Percentiles rank a stretch among this genome's conserved stretches.
Conservation (phyloP, 2,888 invertebrate genomes). For the Cancer borealis region DNA sequence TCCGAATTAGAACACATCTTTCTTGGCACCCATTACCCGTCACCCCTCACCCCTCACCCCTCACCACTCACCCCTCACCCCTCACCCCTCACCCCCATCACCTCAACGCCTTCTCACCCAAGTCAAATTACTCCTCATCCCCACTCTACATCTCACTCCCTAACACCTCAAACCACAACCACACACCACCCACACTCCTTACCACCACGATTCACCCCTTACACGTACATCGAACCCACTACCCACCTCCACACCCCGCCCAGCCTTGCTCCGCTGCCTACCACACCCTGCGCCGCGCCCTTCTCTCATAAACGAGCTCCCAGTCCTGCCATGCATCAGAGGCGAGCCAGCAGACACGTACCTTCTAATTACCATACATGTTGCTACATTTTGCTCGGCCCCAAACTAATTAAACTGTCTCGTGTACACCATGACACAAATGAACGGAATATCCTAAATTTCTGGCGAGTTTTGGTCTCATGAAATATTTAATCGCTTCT, state of each 20-base stretch:
- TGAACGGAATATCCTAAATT: conserved; percentile 20
- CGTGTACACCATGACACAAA: conserved; percentile 6
- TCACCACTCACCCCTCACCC: neutral
- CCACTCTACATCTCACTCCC: neutral
- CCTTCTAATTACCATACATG: conserved; percentile 20
- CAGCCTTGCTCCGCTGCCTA: neutral
- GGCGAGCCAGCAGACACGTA: neutral
- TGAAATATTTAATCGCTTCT: conserved; percentile 20
- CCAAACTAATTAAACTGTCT: conserved; percentile 20
- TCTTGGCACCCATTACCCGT: neutral
- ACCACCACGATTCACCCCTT: neutral
- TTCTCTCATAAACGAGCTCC: neutral
- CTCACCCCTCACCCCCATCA: neutral
- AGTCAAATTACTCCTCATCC: neutral
- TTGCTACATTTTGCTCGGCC: neutral
- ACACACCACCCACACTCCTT: neutral
- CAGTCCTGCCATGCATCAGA: conserved; percentile 3
- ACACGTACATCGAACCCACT: neutral
- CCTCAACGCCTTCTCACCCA: neutral
- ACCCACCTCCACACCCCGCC: neutral
- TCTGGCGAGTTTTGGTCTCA: conserved; percentile 11
- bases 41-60: neutral
- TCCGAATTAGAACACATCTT: neutral
- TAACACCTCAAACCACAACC: neutral
- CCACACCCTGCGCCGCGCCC: conserved; percentile 1